Base-by-base conservation (phyloP, 2,113 vertebrate species). In the Gavialis gangeticus region DNA sequence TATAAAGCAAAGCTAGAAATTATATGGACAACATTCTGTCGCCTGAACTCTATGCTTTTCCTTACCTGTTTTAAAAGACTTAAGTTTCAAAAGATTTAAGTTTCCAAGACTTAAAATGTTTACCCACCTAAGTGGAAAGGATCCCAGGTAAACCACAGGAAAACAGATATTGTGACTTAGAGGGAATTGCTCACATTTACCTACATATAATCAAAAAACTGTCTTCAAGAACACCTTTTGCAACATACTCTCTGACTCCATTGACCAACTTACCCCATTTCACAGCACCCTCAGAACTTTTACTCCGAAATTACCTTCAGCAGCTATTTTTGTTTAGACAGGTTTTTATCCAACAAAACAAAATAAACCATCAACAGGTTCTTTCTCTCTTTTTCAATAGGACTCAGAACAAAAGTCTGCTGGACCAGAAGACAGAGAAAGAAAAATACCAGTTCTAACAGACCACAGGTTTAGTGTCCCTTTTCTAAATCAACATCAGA, bases 291-390 rank as follows among this genome's bases (percentile, higher is more conserved):
- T 80, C 63, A n/a, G 7, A 14, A 73, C 6, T 24, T 12, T 83
- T 77, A 6, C 5, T 1, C 5, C 77, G 11, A 5, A 62, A 12
- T 1, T 0, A 2, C 2, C 10, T 56, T 1, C 8, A 19, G 8
- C 9, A 9, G 46, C 8, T 46, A 46, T 46, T 46, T 46, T 46
- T 46, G 2, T 46, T 46, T 46, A 46, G 46, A 46, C 46, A 46
- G 46, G 46, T 46, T 46, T 8, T 46, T 46, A 46, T 46, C 46
- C 46, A 46, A 46, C 46, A 46, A 46, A 46, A 46, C 46, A 46
- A 46, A 46, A 46, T 46, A 46, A 46, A 46, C 46, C 46, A 46
- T 7, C 8, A 46, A 46, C 46, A 46, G 46, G 46, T 46, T 46
- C 46, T 46, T 7, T 46, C 46, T 46, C 46, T 46, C 46, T 46